These are phyloP conservation scores for Plemyria rubiginata DNA, from an alignment of 2,888 invertebrate genomes.

Conservation along the genomic window DNA sequence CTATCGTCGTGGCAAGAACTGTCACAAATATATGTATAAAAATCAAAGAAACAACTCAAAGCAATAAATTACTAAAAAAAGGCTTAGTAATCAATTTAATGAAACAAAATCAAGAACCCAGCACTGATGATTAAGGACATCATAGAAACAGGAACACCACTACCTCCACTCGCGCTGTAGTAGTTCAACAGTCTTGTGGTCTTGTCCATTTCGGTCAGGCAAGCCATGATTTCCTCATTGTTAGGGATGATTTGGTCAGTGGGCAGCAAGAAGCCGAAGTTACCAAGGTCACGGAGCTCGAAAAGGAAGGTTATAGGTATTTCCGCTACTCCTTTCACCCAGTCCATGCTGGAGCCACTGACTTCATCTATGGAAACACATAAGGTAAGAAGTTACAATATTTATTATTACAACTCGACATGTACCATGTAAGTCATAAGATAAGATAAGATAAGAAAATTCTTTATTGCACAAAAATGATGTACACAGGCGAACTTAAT, in stretches of 20 bases:
- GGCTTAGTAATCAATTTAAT: slow-evolving; percentile 19
- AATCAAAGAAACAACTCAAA: neutral
- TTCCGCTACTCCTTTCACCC: slow-evolving; percentile 81
- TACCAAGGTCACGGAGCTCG: slow-evolving; percentile 83
- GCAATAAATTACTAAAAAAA: neutral
- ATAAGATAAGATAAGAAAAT: too few relatives aligned
- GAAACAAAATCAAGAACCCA: slow-evolving; percentile 37
- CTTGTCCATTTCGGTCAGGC: slow-evolving; percentile 64
- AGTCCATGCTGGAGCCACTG: slow-evolving; percentile 80
- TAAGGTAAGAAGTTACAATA: neutral
- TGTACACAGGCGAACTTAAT: too few relatives aligned
- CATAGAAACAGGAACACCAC: slow-evolving; percentile 31
- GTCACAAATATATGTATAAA: neutral
- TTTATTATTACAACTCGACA: too few relatives aligned
- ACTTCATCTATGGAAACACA: slow-evolving; percentile 60
- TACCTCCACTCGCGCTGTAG: slow-evolving; percentile 43
- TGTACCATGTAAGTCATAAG: too few relatives aligned
- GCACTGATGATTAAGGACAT: slow-evolving; percentile 38
- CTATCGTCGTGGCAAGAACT: too few relatives aligned
- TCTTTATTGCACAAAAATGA: too few relatives aligned
- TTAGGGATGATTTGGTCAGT: slow-evolving; percentile 76
- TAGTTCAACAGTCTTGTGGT: slow-evolving; percentile 49
- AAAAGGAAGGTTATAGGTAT: slow-evolving; percentile 83
- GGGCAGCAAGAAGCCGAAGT: slow-evolving; percentile 83
- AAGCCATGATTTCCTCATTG: slow-evolving; percentile 71